Base-by-base conservation (phyloP, 2,113 vertebrate species). In the Empidonax traillii region DNA sequence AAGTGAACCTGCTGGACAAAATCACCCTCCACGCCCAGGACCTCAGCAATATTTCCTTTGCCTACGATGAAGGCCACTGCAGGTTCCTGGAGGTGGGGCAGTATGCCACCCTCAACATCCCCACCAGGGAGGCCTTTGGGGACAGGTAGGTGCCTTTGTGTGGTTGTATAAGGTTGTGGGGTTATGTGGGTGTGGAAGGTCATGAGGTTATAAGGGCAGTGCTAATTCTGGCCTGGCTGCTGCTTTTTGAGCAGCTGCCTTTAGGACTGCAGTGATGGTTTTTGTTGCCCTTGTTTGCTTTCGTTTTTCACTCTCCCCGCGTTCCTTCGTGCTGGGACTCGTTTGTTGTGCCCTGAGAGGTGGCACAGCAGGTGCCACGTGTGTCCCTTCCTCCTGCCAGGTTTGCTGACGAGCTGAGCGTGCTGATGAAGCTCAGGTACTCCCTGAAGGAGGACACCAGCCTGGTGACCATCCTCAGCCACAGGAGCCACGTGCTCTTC, bases 381-480 rank as follows among this genome's bases (percentile, higher is more conserved):
- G 9, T 43, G 9, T 44, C 19, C 1, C 43, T 80, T 87, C 80
- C 35, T 14, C 10, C 37, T 55, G 4, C 43, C 68, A 99, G 99
- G 81, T 98, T 99, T 97, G 93, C 97, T 53, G 98, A 99, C 2
- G 98, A 99, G 97, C 98, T 99, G 96, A 98, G 98, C 22, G 90
- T 99, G 62, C 94, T 99, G 96, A 85, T 99, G 95, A 98, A 98
- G 95, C 92, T 99, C 61, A 97, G 95, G 69, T 99, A 98, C 78
- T 86, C 88, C 0, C 98, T 98, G 96, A 93, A 73, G 61, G 98
- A 98, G 33, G 98, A 99, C 75, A 96, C 97, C 84, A 98, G 98
- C 47, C 94, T 99, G 31, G 91, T 99, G 89, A 98, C 98, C 53
- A 93, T 99, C 96, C 97, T 99, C 25, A 98, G 98, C 91, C 97